Percentiles rank a stretch among this genome's conserved stretches.
phyloP scores from a whole-genome alignment of 2,888 invertebrate genomes.

The Leptura quadrifasciata region DNA sequence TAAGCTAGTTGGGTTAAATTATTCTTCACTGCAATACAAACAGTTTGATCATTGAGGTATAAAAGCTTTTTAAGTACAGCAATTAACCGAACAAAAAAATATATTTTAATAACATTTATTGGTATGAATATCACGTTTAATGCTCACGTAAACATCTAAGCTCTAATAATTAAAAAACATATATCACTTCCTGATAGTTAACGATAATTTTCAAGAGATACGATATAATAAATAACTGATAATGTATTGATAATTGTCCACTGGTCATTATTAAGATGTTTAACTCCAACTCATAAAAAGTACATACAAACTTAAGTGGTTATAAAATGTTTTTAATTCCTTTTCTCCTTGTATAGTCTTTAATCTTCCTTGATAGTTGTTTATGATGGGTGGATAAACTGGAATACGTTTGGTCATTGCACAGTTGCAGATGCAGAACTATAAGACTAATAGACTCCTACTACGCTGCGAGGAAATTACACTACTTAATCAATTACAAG shows the following conservation, averaged over 20 bases:
- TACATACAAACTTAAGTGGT: constrained; percentile 34
- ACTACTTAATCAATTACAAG: constrained; percentile 66
- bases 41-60: too few species aligned
- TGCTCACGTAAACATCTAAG: background rate
- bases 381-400: constrained; percentile 31
- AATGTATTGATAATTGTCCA: constrained; percentile 35
- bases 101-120: background rate
- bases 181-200: constrained; percentile 21
- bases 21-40: too few species aligned
- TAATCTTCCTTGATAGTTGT: constrained; percentile 17
- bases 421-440: constrained; percentile 43
- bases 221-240: constrained; percentile 30
- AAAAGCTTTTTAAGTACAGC: too few species aligned
- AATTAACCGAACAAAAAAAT: too few species aligned
- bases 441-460: constrained; percentile 44
- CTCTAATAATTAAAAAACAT: background rate
- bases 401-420: constrained; percentile 28
- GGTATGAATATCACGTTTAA: background rate
- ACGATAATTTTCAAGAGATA: constrained; percentile 16
- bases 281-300: constrained; percentile 26
- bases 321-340: constrained; percentile 32
- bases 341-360: constrained; percentile 28
- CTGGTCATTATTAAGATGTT: constrained; percentile 38
- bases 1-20: too few species aligned
- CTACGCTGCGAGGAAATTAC: constrained; percentile 58